Conservation (phyloP, 2,113 vertebrate genomes). For the Sterrhoptilus dennistouni region DNA sequence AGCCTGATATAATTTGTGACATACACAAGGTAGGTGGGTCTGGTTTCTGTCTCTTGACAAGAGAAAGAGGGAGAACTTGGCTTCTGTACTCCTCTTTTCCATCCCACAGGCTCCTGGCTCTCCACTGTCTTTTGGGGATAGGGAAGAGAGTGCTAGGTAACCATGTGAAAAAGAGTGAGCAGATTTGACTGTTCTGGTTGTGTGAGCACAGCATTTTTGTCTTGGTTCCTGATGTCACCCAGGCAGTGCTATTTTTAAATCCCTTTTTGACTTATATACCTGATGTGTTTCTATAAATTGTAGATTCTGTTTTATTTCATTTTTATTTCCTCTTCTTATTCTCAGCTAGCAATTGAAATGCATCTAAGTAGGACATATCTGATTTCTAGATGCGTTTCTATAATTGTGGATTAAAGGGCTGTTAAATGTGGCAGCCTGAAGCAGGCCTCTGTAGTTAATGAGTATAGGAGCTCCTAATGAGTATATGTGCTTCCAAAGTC, state of each 20-base stretch:
- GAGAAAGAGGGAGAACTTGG: not conserved
- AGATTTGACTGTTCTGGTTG: constrained; percentile 33
- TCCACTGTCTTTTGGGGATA: not conserved
- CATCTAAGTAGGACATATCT: not conserved
- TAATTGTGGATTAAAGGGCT: not conserved
- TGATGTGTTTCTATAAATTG: not conserved
- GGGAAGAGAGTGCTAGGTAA: not conserved
- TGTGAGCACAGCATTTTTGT: not conserved
- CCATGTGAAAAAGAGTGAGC: not conserved
- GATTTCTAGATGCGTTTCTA: not conserved
- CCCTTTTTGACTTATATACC: not conserved
- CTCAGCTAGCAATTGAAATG: not conserved
- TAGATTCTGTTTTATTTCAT: not conserved
- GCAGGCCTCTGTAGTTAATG: not conserved
- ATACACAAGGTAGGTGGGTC: constrained; percentile 88
- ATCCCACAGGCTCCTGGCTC: not conserved
- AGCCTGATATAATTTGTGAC: constrained; percentile 82
- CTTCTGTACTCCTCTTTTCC: not conserved
- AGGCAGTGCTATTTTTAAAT: not conserved
- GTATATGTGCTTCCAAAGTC: not conserved
- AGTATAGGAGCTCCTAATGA: not conserved
- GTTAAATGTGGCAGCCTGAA: not conserved
- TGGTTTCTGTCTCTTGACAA: not conserved
- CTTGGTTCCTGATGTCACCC: not conserved
- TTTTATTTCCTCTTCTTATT: not conserved